These are phyloP conservation scores for Caenorhabditis doughertyi DNA, from an alignment of 2,888 invertebrate species.

Conservation along the genomic window DNA sequence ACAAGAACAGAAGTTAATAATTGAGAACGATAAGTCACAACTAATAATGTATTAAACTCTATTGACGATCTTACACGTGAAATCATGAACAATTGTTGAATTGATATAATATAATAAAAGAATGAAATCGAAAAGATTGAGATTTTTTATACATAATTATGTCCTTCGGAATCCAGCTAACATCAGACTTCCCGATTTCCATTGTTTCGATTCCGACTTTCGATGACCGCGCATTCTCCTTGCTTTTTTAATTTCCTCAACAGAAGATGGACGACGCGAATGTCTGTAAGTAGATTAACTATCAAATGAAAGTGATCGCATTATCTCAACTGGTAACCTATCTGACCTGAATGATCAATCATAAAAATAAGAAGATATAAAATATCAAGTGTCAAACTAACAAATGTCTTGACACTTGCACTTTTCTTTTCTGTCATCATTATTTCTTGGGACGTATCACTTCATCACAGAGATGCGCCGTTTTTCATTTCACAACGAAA, in stretches of 20 bases:
- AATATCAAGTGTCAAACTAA: constrained; percentile 33
- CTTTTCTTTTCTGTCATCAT: constrained; percentile 30
- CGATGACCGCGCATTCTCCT: constrained; percentile 71
- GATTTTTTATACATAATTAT: constrained; percentile 19
- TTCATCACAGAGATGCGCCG: constrained; percentile 25
- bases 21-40: constrained; percentile 18
- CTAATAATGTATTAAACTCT: constrained; percentile 64
- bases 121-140: constrained; percentile 5
- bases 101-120: constrained; percentile 40
- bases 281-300: constrained; percentile 63
- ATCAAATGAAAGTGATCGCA: constrained; percentile 34
- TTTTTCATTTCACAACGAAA: constrained; percentile 48
- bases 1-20: constrained; percentile 66
- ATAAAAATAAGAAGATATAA: constrained; percentile 8
- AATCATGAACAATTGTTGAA: constrained; percentile 59
- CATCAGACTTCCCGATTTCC: constrained; percentile 80
- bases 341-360: constrained; percentile 24
- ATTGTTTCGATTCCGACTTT: constrained; percentile 73
- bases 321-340: constrained; percentile 42
- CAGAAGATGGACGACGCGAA: constrained; percentile 70
- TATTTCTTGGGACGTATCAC: constrained; percentile 27
- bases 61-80: constrained; percentile 59
- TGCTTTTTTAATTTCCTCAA: constrained; percentile 72
- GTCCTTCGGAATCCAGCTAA: constrained; percentile 73
- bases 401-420: constrained; percentile 40